Evolutionary conservation across 2,888 invertebrate species (phyloP), one percentile per base, ranked within the genome.

Genomic region (Eurytoma adleriae): DNA sequence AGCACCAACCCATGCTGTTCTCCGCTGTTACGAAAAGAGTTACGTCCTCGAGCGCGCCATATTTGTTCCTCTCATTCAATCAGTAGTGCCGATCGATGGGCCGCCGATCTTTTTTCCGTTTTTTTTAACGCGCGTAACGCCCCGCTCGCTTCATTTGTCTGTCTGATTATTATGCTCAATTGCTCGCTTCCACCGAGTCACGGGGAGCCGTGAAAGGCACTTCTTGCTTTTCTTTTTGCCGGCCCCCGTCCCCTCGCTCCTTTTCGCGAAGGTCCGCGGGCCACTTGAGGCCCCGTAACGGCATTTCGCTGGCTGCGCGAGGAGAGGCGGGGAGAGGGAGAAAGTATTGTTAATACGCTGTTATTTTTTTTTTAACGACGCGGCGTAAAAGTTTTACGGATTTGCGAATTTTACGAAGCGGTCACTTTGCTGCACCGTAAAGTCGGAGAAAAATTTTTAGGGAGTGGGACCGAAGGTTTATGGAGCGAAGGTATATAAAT

Each of bases 111-210:
- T 61, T 27, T 12, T 20, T 13, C 3, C 3, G 0, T 12, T 14
- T 14, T n/a, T 54, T n/a, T 54, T n/a, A 0, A 14, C n/a, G 16
- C 4, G 54, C n/a, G 54, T n/a, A 54, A 40, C 54, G 14, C n/a
- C n/a, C n/a, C 16, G 54, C 54, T 54, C 7, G 57, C 66, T 80
- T 50, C 62, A 68, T 80, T 82, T 73, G 79, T 57, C 20, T 40
- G 57, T 4, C 59, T 20, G 40, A 73, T 73, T 64, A 66, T 62
- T 20, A 27, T 30, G 66, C 71, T 16, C 72, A 30, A 72, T 72
- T 40, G 67, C 67, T 72, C 71, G 66, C 67, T 72, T 67, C 52
- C 73, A 73, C 18, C 61, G 40, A 52, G 18, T 4, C 40, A 14
- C 61, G 70, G 20, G 52, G 48, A 18, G 54, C 50, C 56, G 74